phyloP scores from a whole-genome alignment of 2,797 vertebrate species.

The Ctenopoma kingsleyae region DNA sequence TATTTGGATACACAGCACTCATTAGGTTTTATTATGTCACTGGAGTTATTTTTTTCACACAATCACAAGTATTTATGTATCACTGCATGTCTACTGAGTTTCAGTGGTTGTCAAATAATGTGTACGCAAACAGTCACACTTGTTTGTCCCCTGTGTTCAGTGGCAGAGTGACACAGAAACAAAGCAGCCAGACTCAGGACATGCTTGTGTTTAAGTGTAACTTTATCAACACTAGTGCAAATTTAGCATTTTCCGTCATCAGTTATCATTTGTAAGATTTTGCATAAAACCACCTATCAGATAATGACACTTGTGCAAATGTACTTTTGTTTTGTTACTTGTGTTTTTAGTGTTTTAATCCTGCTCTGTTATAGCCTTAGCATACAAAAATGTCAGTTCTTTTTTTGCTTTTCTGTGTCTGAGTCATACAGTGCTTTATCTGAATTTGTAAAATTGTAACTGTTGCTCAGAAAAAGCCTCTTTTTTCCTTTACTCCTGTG shows the following conservation, averaged over 20 bases:
- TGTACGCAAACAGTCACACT: conserved; percentile 25
- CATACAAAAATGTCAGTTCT: background rate
- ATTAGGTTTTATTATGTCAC: background rate
- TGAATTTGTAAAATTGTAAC: conserved; percentile 49
- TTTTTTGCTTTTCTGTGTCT: conserved; percentile 30
- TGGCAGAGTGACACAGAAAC: conserved; percentile 8
- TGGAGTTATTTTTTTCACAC: conserved; percentile 5
- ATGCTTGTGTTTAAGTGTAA: conserved; percentile 5
- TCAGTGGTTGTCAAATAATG: conserved; percentile 23
- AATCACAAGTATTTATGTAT: conserved; percentile 31
- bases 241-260: background rate
- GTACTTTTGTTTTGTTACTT: background rate
- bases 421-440: conserved; percentile 40
- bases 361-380: conserved; percentile 6
- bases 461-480: conserved; percentile 36
- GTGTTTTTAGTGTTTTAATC: conserved; percentile 5
- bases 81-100: conserved; percentile 35
- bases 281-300: background rate
- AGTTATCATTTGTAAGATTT: background rate
- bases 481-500: conserved; percentile 56
- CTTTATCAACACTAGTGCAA: background rate
- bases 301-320: background rate
- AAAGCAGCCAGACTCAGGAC: background rate
- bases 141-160: background rate
- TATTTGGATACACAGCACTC: background rate